phyloP scores from a whole-genome alignment of 2,113 vertebrate species.

The Narcine bancroftii region DNA sequence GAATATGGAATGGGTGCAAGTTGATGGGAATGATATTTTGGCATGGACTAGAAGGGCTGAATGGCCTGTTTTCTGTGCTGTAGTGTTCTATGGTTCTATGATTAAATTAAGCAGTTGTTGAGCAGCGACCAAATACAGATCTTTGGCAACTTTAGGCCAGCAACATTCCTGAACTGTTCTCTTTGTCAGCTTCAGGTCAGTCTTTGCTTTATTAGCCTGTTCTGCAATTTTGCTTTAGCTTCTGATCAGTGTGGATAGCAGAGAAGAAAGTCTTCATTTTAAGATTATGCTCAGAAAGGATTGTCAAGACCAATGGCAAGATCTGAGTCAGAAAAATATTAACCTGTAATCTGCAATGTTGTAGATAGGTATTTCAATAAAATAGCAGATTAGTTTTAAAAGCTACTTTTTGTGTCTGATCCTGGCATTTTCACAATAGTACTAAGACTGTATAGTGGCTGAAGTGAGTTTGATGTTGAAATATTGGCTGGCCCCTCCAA shows the following conservation, averaged over 20 bases:
- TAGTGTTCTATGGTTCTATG: too few relatives aligned
- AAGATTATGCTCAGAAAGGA: not conserved
- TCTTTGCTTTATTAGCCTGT: not conserved
- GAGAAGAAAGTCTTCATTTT: not conserved
- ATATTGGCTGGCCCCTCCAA: constrained; percentile 20
- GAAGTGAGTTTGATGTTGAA: constrained; percentile 4
- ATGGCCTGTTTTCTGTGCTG: too few relatives aligned
- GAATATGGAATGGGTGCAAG: too few relatives aligned
- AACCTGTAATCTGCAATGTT: not conserved
- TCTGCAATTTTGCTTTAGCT: not conserved
- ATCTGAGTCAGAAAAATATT: not conserved
- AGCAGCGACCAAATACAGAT: not conserved
- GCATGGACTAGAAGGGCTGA: too few relatives aligned
- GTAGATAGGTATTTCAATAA: constrained; percentile 30
- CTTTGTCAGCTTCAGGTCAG: not conserved
- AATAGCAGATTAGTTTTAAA: constrained; percentile 20
- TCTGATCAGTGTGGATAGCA: not conserved
- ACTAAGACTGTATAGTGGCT: constrained; percentile 29
- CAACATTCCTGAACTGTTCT: constrained; percentile 1
- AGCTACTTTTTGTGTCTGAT: not conserved
- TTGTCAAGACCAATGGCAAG: not conserved
- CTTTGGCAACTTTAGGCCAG: not conserved
- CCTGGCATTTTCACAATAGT: constrained; percentile 15
- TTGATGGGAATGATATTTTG: too few relatives aligned
- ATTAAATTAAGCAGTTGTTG: not conserved